Evolutionary conservation across 2,113 vertebrate species (phyloP).

Genomic region (Ammodytes marinus): DNA sequence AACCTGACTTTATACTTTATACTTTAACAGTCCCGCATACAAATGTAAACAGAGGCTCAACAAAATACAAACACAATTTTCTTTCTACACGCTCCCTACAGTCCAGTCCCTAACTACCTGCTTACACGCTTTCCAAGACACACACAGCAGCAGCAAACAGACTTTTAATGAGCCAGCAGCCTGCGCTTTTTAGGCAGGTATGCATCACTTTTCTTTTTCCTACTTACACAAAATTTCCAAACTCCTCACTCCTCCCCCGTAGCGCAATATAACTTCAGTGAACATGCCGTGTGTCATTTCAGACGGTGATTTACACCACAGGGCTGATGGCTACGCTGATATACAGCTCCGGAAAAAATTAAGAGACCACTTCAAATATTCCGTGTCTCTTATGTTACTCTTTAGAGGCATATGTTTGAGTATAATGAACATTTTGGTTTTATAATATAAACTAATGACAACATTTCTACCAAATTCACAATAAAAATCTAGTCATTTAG

Average conservation of each 20-base stretch:
- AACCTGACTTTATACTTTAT: slow-evolving; percentile 45
- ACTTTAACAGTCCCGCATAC: slow-evolving; percentile 47
- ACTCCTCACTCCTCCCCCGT: slow-evolving; percentile 43
- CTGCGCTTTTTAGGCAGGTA: slow-evolving; percentile 69
- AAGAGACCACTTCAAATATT: too few species aligned
- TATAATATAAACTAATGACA: too few species aligned
- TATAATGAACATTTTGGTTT: too few species aligned
- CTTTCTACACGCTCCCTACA: slow-evolving; percentile 32
- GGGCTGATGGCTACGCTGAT: slow-evolving; percentile 15
- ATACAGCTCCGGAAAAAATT: background rate
- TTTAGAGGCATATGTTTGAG: too few species aligned
- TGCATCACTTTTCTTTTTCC: slow-evolving; percentile 75
- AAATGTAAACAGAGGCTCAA: slow-evolving; percentile 71
- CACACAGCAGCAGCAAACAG: slow-evolving; percentile 24
- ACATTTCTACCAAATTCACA: too few species aligned
- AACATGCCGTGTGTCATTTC: slow-evolving; percentile 52
- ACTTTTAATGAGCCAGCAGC: slow-evolving; percentile 45
- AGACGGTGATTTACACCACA: slow-evolving; percentile 39
- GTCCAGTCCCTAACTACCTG: slow-evolving; percentile 20
- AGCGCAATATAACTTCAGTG: slow-evolving; percentile 43
- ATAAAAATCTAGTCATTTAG: too few species aligned
- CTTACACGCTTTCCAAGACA: slow-evolving; percentile 42
- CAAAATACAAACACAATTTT: slow-evolving; percentile 72
- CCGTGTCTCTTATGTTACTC: too few species aligned
- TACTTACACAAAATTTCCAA: slow-evolving; percentile 70